These are phyloP conservation scores for Eurypyga helias DNA, from an alignment of 2,113 vertebrate genomes.

Conservation along the genomic window DNA sequence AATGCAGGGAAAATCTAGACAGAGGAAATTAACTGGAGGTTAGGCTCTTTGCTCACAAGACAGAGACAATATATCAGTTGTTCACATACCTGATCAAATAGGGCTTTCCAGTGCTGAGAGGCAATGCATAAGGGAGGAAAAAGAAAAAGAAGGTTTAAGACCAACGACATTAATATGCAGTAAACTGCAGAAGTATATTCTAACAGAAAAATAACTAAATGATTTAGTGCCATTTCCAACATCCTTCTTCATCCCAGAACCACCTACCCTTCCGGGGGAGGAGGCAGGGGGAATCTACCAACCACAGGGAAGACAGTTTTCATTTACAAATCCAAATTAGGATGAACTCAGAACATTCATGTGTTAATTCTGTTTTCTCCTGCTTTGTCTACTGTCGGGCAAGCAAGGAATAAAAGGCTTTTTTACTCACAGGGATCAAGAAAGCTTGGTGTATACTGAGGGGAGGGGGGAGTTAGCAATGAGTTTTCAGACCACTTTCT, in stretches of 20 bases:
- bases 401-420: slow-evolving; percentile 20
- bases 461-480: background rate
- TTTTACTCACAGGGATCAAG: background rate
- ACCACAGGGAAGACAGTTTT: slow-evolving; percentile 42
- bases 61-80: slow-evolving; percentile 31
- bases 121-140: slow-evolving; percentile 59
- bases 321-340: slow-evolving; percentile 48
- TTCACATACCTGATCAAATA: slow-evolving; percentile 89
- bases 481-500: background rate
- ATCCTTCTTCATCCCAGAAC: slow-evolving; percentile 58
- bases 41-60: slow-evolving; percentile 21
- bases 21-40: background rate
- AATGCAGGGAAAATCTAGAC: background rate
- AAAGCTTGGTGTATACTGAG: background rate
- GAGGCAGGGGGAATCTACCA: slow-evolving; percentile 60
- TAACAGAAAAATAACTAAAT: slow-evolving; percentile 35
- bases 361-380: slow-evolving; percentile 40
- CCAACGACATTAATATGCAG: slow-evolving; percentile 20
- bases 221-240: slow-evolving; percentile 42
- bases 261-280: slow-evolving; percentile 57
- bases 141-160: slow-evolving; percentile 58
- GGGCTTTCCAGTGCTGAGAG: slow-evolving; percentile 88
- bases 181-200: slow-evolving; percentile 9
- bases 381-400: background rate
- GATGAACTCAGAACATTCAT: slow-evolving; percentile 35